These are phyloP conservation scores for Agrilus planipennis DNA, from an alignment of 1,140 invertebrate species.

Conservation along the genomic window DNA sequence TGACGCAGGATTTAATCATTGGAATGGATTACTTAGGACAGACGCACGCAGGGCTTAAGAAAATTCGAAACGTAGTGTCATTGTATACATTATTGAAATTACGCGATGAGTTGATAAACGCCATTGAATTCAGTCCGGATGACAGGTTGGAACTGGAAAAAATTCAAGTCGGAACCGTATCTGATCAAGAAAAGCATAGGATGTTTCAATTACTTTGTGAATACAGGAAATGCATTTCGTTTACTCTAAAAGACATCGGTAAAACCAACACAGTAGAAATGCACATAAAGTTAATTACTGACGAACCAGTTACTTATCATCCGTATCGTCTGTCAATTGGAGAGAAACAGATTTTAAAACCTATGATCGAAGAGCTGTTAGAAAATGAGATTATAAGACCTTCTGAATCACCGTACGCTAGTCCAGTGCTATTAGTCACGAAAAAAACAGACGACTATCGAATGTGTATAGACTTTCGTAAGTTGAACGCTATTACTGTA, in stretches of 20 bases:
- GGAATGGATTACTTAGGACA: too few relatives aligned
- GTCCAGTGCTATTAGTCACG: conserved; percentile 17
- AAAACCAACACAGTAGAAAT: conserved; percentile 6
- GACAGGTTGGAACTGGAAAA: too few relatives aligned
- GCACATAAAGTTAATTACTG: conserved; percentile 4
- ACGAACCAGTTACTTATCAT: background rate
- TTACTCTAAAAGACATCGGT: conserved; percentile 1
- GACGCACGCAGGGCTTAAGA: too few relatives aligned
- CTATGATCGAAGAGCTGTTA: conserved; percentile 15
- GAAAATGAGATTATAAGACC: too few relatives aligned
- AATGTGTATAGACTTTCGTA: conserved; percentile 29
- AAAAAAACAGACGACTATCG: conserved; percentile 20
- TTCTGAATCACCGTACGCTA: conserved; percentile 20
- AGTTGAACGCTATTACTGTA: conserved; percentile 12
- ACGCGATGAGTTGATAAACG: too few relatives aligned
- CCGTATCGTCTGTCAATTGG: conserved; percentile 4
- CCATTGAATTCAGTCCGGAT: too few relatives aligned
- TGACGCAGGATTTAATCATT: too few relatives aligned
- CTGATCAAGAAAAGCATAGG: too few relatives aligned
- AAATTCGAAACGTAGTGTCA: too few relatives aligned
- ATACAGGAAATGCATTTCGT: conserved; percentile 4
- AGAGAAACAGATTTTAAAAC: background rate
- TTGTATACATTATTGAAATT: too few relatives aligned
- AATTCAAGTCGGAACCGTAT: too few relatives aligned
- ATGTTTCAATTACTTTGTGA: too few relatives aligned